Percentiles rank a stretch among this genome's conserved stretches.
Evolutionary conservation across 2,888 invertebrate species (phyloP).

Genomic region (Lepeophtheirus nordmannii): DNA sequence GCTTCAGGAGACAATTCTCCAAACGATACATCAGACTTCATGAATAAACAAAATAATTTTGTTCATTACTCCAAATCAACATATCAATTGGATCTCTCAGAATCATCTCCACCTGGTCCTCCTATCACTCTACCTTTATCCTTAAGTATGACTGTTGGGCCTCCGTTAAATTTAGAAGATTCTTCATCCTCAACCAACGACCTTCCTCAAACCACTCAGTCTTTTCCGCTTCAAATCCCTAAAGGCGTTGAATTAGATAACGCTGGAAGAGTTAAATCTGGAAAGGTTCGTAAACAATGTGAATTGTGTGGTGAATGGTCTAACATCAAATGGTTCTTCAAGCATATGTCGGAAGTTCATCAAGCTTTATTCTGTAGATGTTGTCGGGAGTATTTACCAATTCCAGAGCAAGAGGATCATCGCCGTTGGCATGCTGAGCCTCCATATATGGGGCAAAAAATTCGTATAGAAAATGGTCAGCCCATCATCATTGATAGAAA

Average conservation of each 20-base stretch:
- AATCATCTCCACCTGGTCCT: not conserved
- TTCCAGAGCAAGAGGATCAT: slow-evolving; percentile 21
- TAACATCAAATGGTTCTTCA: slow-evolving; percentile 25
- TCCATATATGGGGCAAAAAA: slow-evolving; percentile 25
- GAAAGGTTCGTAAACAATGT: slow-evolving; percentile 24
- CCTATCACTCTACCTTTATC: not conserved
- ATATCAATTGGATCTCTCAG: not conserved
- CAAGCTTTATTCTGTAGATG: slow-evolving; percentile 23
- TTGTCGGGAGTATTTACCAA: slow-evolving; percentile 23
- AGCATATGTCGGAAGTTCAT: slow-evolving; percentile 25
- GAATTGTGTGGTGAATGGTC: slow-evolving; percentile 24
- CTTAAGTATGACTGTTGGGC: slow-evolving; percentile 3
- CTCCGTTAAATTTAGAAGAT: not conserved
- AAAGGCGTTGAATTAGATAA: slow-evolving; percentile 23
- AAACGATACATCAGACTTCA: not conserved
- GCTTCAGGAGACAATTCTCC: not conserved
- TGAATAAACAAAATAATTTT: not conserved
- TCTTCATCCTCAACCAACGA: not conserved
- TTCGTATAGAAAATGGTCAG: slow-evolving; percentile 17
- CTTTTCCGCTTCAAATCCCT: not conserved
- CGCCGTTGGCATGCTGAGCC: slow-evolving; percentile 19
- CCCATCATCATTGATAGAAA: slow-evolving; percentile 23
- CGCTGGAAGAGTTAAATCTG: slow-evolving; percentile 24
- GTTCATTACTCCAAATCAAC: not conserved
- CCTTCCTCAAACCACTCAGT: not conserved